Evolutionary conservation across 1,140 invertebrate species (phyloP).

Genomic region (Lucilia cuprina): DNA sequence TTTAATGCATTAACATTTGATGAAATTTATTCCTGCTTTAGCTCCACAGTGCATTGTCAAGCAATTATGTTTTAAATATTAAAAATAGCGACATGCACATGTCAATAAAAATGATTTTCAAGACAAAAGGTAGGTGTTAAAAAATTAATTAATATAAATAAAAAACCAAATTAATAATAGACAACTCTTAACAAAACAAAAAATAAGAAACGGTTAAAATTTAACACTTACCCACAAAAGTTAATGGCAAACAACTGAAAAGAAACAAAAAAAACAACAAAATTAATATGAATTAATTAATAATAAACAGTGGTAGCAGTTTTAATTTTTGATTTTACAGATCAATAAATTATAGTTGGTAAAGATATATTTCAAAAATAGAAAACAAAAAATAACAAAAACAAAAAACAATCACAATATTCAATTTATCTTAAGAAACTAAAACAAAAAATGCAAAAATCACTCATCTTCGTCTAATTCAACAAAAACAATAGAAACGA

Average conservation of each 20-base stretch:
- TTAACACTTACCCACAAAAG: background rate
- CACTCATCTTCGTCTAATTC: too few species aligned
- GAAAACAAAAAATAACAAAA: background rate
- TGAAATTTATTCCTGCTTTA: too few species aligned
- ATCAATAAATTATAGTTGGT: constrained; percentile 26
- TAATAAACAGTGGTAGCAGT: background rate
- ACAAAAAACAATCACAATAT: background rate
- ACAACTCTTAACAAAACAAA: background rate
- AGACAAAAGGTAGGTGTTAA: background rate
- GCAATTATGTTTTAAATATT: background rate
- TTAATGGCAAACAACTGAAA: too few species aligned
- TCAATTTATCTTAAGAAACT: background rate
- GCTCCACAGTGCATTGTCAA: background rate
- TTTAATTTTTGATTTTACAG: background rate
- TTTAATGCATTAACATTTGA: too few species aligned
- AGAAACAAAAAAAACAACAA: background rate
- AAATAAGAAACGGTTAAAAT: background rate
- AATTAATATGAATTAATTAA: background rate
- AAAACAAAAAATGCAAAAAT: background rate
- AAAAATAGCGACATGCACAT: background rate
- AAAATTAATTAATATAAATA: background rate
- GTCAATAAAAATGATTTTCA: background rate
- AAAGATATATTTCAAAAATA: constrained; percentile 22
- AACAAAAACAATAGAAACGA: background rate
- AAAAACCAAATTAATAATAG: background rate